Evolutionary conservation across 92 coral and sea anemone genomes (phyloP).

Genomic region (Epizoanthus scotinus): DNA sequence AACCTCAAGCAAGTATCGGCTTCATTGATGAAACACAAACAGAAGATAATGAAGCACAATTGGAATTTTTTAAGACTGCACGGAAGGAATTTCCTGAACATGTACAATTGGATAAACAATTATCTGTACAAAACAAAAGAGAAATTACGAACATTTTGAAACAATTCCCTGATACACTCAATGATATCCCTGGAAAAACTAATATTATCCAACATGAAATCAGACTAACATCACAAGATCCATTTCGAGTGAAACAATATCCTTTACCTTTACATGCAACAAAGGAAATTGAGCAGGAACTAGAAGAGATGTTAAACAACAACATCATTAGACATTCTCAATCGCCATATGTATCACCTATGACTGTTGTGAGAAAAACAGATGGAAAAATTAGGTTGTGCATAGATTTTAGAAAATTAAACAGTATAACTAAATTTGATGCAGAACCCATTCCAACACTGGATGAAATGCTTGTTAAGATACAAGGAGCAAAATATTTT

Average conservation of each 20-base stretch:
- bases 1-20: not conserved
- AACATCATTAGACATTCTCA: not conserved
- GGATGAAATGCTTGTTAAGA: not conserved
- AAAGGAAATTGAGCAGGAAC: not conserved
- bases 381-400: not conserved
- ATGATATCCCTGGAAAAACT: constrained; percentile 44
- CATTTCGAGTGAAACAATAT: constrained; percentile 40
- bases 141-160: constrained; percentile 8
- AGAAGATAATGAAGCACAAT: not conserved
- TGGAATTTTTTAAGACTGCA: not conserved
- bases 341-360: not conserved
- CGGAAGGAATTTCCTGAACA: constrained; percentile 14
- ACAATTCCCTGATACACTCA: constrained; percentile 32
- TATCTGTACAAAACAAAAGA: not conserved
- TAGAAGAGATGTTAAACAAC: constrained; percentile 8
- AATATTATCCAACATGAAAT: constrained; percentile 45
- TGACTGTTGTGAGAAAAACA: not conserved
- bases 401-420: constrained; percentile 1
- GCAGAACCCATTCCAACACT: not conserved
- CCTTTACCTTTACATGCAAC: constrained; percentile 44
- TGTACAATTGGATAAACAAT: not conserved
- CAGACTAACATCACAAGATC: constrained; percentile 36
- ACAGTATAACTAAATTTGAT: not conserved
- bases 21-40: not conserved
- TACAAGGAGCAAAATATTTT: not conserved